Evolutionary conservation across 2,888 invertebrate genomes (phyloP), one percentile per base, ranked within the genome.

Genomic region (Himalopsyche tibetana): DNA sequence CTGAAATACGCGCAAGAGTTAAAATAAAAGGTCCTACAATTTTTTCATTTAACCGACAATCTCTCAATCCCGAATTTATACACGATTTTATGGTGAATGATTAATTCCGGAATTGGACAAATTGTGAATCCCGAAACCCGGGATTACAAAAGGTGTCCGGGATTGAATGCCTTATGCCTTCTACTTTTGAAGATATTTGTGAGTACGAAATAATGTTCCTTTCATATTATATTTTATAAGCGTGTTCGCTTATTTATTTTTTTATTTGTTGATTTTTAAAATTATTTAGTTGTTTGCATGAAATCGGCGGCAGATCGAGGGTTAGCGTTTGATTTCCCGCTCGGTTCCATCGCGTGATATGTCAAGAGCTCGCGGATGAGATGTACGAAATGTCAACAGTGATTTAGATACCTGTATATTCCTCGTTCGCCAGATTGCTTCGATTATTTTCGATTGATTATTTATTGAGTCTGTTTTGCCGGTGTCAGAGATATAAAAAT

Each of bases 341-440:
- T 63, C 63, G 9, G 69, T 51, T 79, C 55, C 55, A 55, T 86
- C 80, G 86, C 86, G 86, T 86, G 86, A 86, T 83, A 84, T 86
- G 86, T 86, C 86, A 80, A 55, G 45, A 84, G 74, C 83, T 86
- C 40, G 84, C 83, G 84, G 63, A 84, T 80, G 80, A 55, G 79
- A 83, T 86, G 83, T 86, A 86, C n/a, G 84, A 84, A 84, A 84
- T 81, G 86, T 85, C 83, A 83, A 83, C 80, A 51, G 84, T 84
- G 84, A 84, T 84, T 84, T 84, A 84, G 84, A 80, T 84, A 80
- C 19, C 36, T 80, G 84, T 83, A 83, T 74, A 38, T 74, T 63
- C 79, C 56, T 55, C 69, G 56, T 83, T 83, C 56, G 42, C 38
- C 63, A 63, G 74, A 55, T 51, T 28, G 45, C 74, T 38, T 51